Percentiles rank a stretch among this genome's conserved stretches.
Evolutionary conservation across 2,797 vertebrate species (phyloP).

Genomic region (Cyprinodon diabolis): DNA sequence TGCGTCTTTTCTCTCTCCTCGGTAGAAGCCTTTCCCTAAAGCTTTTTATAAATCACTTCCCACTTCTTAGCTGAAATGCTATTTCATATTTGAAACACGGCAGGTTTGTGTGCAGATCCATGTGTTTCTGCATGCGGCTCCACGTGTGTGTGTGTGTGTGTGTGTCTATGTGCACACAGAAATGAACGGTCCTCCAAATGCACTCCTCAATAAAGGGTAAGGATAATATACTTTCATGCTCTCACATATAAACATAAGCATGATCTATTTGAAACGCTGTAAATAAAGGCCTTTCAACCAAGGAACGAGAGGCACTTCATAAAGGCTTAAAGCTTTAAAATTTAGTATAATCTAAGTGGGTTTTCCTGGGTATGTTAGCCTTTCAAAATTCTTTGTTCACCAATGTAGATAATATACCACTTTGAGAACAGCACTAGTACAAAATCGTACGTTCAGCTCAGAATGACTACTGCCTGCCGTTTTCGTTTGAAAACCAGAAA

Average conservation of each 20-base stretch:
- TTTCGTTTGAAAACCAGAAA: background rate
- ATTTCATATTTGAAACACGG: conserved; percentile 68
- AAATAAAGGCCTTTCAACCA: conserved; percentile 40
- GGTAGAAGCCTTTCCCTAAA: conserved; percentile 61
- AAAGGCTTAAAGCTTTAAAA: conserved; percentile 5
- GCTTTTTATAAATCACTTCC: conserved; percentile 73
- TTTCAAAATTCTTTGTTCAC: background rate
- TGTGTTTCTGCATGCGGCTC: background rate
- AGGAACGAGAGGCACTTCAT: conserved; percentile 19
- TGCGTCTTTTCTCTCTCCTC: conserved; percentile 58
- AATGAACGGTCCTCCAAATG: conserved; percentile 48
- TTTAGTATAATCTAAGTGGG: background rate
- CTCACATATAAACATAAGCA: conserved; percentile 6
- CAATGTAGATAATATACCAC: background rate
- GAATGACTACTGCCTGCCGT: background rate
- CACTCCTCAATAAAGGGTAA: conserved; percentile 49
- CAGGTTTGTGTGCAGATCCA: conserved; percentile 7
- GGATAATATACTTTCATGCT: conserved; percentile 12
- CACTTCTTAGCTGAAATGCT: conserved; percentile 70
- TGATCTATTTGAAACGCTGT: conserved; percentile 48
- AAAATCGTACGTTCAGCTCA: background rate
- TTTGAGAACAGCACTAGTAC: background rate
- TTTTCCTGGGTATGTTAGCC: conserved; percentile 8
- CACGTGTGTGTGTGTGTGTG: too few relatives aligned
- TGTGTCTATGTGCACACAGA: conserved; percentile 8